These are phyloP conservation scores for Spea multiplicata DNA, from an alignment of 2,113 vertebrate genomes.

Conservation along the genomic window DNA sequence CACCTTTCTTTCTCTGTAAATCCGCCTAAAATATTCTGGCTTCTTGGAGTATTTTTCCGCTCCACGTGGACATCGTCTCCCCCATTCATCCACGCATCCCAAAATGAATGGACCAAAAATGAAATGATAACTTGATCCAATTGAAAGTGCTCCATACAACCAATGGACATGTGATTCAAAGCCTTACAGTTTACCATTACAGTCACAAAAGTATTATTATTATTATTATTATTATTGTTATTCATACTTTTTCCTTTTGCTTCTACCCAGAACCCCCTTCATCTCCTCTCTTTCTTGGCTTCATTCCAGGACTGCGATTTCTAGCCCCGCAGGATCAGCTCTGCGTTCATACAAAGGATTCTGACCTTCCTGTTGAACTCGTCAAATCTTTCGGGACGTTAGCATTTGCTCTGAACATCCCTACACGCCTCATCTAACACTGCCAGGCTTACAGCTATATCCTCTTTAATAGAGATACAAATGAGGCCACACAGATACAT, in stretches of 20 bases:
- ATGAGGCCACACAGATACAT: conserved; percentile 37
- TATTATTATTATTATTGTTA: too few relatives aligned
- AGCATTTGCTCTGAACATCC: conserved; percentile 13
- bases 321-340: conserved; percentile 14
- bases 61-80: too few relatives aligned
- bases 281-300: conserved; percentile 4
- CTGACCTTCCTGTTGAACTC: conserved; percentile 35
- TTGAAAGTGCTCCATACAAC: too few relatives aligned
- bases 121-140: too few relatives aligned
- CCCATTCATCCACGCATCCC: too few relatives aligned
- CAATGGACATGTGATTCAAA: too few relatives aligned
- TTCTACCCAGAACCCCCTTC: neutral
- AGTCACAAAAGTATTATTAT: too few relatives aligned
- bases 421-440: conserved; percentile 35
- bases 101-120: too few relatives aligned
- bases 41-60: too few relatives aligned
- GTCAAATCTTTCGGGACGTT: conserved; percentile 20
- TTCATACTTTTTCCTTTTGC: neutral
- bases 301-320: conserved; percentile 12
- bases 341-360: conserved; percentile 20
- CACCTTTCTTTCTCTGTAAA: too few relatives aligned
- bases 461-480: conserved; percentile 34
- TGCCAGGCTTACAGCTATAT: conserved; percentile 33
- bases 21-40: too few relatives aligned
- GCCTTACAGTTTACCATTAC: too few relatives aligned